Base-by-base conservation (phyloP, 2,113 vertebrate genomes). In the Epinephelus lanceolatus region DNA sequence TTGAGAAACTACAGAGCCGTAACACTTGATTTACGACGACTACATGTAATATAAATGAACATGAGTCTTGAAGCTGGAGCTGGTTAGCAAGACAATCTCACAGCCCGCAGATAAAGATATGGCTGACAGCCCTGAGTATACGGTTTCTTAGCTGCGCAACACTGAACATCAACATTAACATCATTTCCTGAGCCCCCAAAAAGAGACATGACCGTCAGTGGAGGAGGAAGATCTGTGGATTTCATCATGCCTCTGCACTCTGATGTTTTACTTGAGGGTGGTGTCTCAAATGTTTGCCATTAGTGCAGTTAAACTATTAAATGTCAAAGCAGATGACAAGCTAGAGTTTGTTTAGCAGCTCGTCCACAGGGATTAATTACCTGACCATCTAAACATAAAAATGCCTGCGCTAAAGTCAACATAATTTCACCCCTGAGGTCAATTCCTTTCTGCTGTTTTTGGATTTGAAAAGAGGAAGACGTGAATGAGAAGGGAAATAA, bases 1-100 rank as follows among this genome's bases (percentile, higher is more conserved):
- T 79, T 76, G 84, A 86, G 83, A 86, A 79, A 82, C 65, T 80
- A 63, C 61, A 86, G 74, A 80, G 73, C 65, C 12, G 79, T 42
- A 70, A 76, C 37, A 74, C 73, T 71, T 93, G 90, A 90, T 94
- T 92, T 92, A 93, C 68, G 60, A 57, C 17, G 84, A 83, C 86
- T 80, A 83, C 65, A 89, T 85, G 84, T 83, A 90, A 89, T 91
- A 93, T 91, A 93, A 92, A 92, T 91, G 82, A 91, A 88, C 82
- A 90, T 14, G 72, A 76, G 84, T 83, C 76, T 82, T 70, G 55
- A 89, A 91, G 88, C 88, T 94, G 92, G 92, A 90, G 78, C 80
- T 90, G 87, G 84, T 92, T 94, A 88, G 86, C 82, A 76, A 83
- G 83, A 81, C 80, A 81, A 87, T 89, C 88, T 92, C 83, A 78